Evolutionary conservation across 2,113 vertebrate species (phyloP).

Genomic region (Anoura caudifer): DNA sequence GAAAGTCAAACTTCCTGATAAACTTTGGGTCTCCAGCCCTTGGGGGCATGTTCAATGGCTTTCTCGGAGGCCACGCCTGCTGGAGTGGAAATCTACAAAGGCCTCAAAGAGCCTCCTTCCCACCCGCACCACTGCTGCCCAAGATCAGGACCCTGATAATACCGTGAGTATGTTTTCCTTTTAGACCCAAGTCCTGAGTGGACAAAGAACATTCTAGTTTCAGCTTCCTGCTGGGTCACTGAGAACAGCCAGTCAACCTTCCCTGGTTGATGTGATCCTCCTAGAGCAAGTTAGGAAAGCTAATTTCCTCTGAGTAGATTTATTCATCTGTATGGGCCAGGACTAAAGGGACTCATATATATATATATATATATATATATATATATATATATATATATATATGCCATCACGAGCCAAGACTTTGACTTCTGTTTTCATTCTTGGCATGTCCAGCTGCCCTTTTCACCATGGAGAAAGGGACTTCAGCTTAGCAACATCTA

Average conservation of each 20-base stretch:
- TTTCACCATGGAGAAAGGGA: not conserved
- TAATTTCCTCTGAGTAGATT: not conserved
- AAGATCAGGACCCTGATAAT: not conserved
- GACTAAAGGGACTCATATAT: rapidly evolving
- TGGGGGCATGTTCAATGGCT: not conserved
- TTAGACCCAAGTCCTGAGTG: not conserved
- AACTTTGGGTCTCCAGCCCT: not conserved
- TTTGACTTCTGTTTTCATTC: not conserved
- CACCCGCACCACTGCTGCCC: not conserved
- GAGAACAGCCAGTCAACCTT: not conserved
- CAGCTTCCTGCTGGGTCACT: not conserved
- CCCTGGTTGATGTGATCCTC: not conserved
- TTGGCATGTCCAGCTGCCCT: not conserved
- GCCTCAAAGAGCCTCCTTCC: not conserved
- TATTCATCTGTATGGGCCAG: not conserved
- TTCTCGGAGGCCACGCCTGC: not conserved
- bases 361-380: no score
- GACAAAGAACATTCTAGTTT: not conserved
- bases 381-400: rapidly evolving
- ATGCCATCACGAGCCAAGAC: no score
- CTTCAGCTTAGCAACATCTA: not conserved
- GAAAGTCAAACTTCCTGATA: not conserved
- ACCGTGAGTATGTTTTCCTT: not conserved
- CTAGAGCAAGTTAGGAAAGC: not conserved
- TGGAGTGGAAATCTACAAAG: not conserved